phyloP scores from a whole-genome alignment of 1,140 invertebrate genomes.

The Drosophila lowei region DNA sequence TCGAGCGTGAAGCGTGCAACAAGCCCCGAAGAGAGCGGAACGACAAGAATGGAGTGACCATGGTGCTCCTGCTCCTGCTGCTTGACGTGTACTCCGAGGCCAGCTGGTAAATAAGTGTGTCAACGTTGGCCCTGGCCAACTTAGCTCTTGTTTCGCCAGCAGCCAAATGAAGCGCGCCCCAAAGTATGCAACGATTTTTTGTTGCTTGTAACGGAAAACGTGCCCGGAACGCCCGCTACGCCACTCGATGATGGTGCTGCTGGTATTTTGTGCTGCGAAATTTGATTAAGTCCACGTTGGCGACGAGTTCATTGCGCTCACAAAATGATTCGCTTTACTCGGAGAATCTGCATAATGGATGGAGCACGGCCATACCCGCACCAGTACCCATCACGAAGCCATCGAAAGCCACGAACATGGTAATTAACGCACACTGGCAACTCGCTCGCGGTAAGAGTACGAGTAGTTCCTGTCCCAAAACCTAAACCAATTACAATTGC shows the following conservation, averaged over 20 bases:
- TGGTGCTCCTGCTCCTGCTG: slow-evolving; percentile 8
- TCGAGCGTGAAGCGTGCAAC: slow-evolving; percentile 74
- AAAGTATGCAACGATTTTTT: slow-evolving; percentile 61
- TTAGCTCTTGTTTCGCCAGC: not conserved
- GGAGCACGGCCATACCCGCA: not conserved
- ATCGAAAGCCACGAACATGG: slow-evolving; percentile 47
- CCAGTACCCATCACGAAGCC: slow-evolving; percentile 3
- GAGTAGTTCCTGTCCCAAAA: slow-evolving; percentile 8
- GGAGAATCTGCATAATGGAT: slow-evolving; percentile 39
- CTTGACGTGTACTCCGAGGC: slow-evolving; percentile 40
- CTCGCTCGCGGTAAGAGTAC: slow-evolving; percentile 4
- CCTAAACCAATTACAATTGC: slow-evolving; percentile 67
- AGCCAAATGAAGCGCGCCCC: slow-evolving; percentile 62
- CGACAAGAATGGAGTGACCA: slow-evolving; percentile 18
- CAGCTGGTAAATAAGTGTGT: slow-evolving; percentile 76
- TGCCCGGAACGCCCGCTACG: slow-evolving; percentile 28
- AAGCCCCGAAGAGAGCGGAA: slow-evolving; percentile 45
- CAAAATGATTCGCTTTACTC: slow-evolving; percentile 40
- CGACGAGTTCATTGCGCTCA: slow-evolving; percentile 67
- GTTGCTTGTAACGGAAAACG: slow-evolving; percentile 29
- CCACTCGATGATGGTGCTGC: slow-evolving; percentile 7
- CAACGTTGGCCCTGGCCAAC: slow-evolving; percentile 38
- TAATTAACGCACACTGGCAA: slow-evolving; percentile 54
- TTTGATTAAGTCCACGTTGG: slow-evolving; percentile 71
- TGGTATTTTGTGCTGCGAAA: slow-evolving; percentile 59